Evolutionary conservation across 2,797 vertebrate species (phyloP).

Genomic region (Myotis findleyi): DNA sequence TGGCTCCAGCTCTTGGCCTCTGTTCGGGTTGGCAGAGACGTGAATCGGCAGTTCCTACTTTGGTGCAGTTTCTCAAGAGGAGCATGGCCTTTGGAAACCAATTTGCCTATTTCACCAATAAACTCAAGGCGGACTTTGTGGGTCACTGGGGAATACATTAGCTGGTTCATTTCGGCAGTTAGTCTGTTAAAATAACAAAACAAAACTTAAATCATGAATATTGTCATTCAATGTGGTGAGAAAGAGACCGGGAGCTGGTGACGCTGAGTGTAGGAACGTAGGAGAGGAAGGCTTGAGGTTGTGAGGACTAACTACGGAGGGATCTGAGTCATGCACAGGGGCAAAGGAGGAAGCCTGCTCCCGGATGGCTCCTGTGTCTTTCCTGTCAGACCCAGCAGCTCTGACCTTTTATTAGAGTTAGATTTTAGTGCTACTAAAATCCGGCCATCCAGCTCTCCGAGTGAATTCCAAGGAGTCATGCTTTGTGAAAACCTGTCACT

Average conservation of each 20-base stretch:
- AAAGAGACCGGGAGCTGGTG: neutral
- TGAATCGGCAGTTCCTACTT: neutral
- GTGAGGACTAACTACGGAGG: neutral
- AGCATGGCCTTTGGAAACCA: neutral
- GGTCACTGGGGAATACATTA: neutral
- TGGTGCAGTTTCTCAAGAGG: neutral
- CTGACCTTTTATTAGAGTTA: neutral
- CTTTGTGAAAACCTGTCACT: slow-evolving; percentile 29
- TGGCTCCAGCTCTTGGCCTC: neutral
- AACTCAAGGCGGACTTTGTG: neutral
- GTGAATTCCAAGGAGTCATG: neutral
- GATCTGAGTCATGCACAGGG: too few species aligned
- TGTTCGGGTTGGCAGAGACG: neutral
- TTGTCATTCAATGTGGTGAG: neutral
- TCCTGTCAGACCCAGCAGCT: neutral
- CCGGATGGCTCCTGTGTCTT: neutral
- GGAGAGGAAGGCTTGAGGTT: neutral
- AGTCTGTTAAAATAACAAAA: neutral
- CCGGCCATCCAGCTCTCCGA: neutral
- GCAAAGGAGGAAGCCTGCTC: neutral
- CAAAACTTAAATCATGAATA: neutral
- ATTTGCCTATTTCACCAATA: neutral
- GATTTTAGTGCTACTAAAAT: neutral
- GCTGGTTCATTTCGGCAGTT: neutral
- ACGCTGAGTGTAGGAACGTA: neutral